These are phyloP conservation scores for Diplosoma virens DNA, from an alignment of 23 tunicate species.

Conservation along the genomic window DNA sequence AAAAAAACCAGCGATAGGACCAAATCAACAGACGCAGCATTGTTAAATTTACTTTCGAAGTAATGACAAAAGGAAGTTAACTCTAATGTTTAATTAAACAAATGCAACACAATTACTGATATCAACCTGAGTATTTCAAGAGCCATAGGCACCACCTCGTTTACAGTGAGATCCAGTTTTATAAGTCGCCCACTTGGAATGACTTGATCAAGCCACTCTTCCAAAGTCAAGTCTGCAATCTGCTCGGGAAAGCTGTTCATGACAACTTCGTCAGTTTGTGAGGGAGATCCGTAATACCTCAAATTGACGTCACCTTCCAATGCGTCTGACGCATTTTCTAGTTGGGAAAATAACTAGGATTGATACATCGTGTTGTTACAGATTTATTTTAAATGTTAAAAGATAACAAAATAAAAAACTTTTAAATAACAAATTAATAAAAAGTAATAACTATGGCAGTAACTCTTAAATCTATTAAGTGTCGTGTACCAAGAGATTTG, in stretches of 20 bases:
- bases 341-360: background rate
- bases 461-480: no score
- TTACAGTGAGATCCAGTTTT: conserved; percentile 65
- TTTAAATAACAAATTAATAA: background rate
- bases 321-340: conserved; percentile 17
- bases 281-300: conserved; percentile 27
- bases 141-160: conserved; percentile 64
- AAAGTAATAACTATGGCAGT: background rate
- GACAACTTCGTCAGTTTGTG: conserved; percentile 50
- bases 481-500: no score
- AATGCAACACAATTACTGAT: no score
- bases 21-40: no score
- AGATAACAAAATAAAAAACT: no score
- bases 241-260: conserved; percentile 78
- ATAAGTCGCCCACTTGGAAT: conserved; percentile 41
- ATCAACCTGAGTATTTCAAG: conserved; percentile 50
- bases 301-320: conserved; percentile 79
- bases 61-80: no score
- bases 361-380: no score
- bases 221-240: conserved; percentile 15
- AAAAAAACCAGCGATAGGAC: no score
- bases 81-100: no score
- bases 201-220: conserved; percentile 60
- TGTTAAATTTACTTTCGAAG: no score
- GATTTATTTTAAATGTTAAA: no score